Evolutionary conservation across 2,888 invertebrate genomes (phyloP).

Genomic region (Epistrophe eligans): DNA sequence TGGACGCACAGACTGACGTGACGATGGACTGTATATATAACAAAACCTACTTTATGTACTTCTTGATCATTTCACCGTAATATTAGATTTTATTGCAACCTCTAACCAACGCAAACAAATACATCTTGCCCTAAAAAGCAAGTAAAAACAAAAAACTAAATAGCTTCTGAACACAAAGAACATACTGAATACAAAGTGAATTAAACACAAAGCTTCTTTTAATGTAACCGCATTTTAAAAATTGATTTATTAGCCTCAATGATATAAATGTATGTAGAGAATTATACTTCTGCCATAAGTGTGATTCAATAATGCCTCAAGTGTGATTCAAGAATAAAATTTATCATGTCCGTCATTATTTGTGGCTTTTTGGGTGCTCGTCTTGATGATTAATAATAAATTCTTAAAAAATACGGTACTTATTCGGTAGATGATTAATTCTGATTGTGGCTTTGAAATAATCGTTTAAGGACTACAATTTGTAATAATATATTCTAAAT

Average conservation of each 20-base stretch:
- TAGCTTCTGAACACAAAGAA: conserved; percentile 41
- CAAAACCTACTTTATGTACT: no score
- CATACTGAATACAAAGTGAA: conserved; percentile 56
- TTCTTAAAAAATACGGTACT: conserved; percentile 63
- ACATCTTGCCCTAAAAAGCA: no score
- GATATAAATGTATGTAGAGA: neutral
- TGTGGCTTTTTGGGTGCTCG: conserved; percentile 10
- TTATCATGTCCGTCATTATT: conserved; percentile 33
- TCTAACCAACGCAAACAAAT: no score
- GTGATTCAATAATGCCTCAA: conserved; percentile 44
- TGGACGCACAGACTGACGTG: no score
- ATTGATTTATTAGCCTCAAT: conserved; percentile 41
- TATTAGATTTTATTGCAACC: no score
- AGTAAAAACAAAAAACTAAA: conserved; percentile 29
- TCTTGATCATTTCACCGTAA: no score
- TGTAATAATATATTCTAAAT: conserved; percentile 46
- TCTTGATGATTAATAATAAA: conserved; percentile 45
- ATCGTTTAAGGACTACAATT: conserved; percentile 43
- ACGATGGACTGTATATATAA: no score
- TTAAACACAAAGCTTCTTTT: conserved; percentile 27
- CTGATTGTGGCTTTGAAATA: conserved; percentile 3
- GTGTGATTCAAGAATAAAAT: conserved; percentile 42
- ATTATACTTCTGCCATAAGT: neutral
- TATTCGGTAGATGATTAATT: conserved; percentile 62
- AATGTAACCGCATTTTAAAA: conserved; percentile 33